These are phyloP conservation scores for Ahaetulla prasina DNA, from an alignment of 2,113 vertebrate species.

Conservation along the genomic window DNA sequence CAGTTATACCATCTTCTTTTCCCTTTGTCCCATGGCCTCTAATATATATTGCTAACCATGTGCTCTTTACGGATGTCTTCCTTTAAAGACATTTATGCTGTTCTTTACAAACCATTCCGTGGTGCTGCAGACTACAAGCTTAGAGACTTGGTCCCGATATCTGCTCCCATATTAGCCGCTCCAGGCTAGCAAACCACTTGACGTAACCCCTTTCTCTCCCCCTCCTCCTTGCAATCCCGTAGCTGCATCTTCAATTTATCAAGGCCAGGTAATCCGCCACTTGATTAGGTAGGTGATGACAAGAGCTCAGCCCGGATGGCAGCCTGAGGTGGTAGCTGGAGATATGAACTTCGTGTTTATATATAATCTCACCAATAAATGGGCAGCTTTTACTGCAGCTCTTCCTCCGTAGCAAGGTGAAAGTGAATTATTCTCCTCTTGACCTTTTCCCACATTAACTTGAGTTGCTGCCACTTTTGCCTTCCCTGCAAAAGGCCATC, in stretches of 20 bases:
- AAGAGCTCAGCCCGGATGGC: conserved; percentile 53
- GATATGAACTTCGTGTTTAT: conserved; percentile 42
- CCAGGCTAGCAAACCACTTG: conserved; percentile 59
- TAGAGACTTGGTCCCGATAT: conserved; percentile 70
- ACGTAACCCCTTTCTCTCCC: conserved; percentile 46
- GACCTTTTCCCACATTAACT: conserved; percentile 48
- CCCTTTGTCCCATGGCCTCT: conserved; percentile 24
- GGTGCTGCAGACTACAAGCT: conserved; percentile 63
- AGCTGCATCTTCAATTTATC: conserved; percentile 74
- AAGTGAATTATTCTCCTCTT: conserved; percentile 58
- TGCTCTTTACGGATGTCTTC: conserved; percentile 53
- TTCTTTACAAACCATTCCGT: conserved; percentile 75
- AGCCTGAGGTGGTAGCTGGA: conserved; percentile 52
- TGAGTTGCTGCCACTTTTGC: conserved; percentile 36
- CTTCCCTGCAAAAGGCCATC: conserved; percentile 48
- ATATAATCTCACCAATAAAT: conserved; percentile 59
- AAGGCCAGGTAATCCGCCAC: conserved; percentile 76
- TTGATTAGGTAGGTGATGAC: conserved; percentile 75
- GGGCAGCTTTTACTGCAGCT: conserved; percentile 54
- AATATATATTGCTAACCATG: conserved; percentile 60
- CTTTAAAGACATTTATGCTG: conserved; percentile 73
- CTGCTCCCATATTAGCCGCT: conserved; percentile 60
- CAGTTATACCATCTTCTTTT: conserved; percentile 9
- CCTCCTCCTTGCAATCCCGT: conserved; percentile 39
- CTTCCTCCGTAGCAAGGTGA: conserved; percentile 73